Evolutionary conservation across 2,888 invertebrate genomes (phyloP).

Genomic region (Carabus problematicus): DNA sequence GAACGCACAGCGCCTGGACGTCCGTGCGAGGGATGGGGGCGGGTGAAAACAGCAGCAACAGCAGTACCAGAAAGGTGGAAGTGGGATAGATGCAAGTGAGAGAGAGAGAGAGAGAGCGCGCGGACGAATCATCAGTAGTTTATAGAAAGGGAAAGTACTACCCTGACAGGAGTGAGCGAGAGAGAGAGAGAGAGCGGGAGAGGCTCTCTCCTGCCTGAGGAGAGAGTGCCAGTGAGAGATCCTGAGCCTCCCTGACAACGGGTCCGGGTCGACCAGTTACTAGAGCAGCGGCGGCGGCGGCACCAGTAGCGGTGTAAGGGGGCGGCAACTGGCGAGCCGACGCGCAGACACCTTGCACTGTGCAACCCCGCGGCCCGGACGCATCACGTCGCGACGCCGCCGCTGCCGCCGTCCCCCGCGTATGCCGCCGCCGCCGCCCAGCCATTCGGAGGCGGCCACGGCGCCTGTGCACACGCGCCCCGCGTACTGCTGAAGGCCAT

Average conservation of each 20-base stretch:
- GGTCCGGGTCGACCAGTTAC: not conserved
- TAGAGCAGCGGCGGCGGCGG: not conserved
- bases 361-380: constrained; percentile 21
- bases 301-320: not conserved
- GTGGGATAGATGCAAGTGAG: not conserved
- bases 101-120: constrained; percentile 13
- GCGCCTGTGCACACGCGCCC: constrained; percentile 27
- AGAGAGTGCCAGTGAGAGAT: not conserved
- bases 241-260: constrained; percentile 9
- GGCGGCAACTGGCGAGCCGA: constrained; percentile 26
- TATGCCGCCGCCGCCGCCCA: not conserved
- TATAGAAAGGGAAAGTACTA: not conserved
- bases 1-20: constrained; percentile 2
- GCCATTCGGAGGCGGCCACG: not conserved
- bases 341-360: constrained; percentile 42
- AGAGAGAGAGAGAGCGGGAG: constrained; percentile 5
- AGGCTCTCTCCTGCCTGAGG: not conserved
- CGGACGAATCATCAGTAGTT: not conserved
- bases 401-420: constrained; percentile 1
- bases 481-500: constrained; percentile 1
- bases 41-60: not conserved
- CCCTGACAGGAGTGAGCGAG: constrained; percentile 12
- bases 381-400: constrained; percentile 36
- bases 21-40: no score
- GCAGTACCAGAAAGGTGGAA: not conserved